phyloP scores from a whole-genome alignment of 2,888 invertebrate species.

The Achlya flavicornis region DNA sequence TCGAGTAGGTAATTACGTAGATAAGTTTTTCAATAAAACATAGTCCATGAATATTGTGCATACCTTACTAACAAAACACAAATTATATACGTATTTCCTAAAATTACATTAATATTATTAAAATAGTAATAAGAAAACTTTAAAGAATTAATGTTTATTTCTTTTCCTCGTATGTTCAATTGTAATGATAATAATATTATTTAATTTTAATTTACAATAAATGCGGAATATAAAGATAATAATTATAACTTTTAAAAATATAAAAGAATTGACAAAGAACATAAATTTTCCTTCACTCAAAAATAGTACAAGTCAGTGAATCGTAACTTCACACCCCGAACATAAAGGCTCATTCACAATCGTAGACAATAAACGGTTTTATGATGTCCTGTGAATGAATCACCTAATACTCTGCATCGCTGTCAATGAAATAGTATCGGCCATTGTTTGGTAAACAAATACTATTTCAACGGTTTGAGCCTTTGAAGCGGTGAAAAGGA shows the following conservation, averaged over 20 bases:
- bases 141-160: no score
- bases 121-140: no score
- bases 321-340: not conserved
- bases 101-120: no score
- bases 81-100: no score
- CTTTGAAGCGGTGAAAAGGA: slow-evolving; percentile 3
- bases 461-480: slow-evolving; percentile 6
- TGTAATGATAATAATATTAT: no score
- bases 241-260: not conserved
- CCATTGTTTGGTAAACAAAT: slow-evolving; percentile 12
- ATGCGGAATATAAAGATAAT: no score
- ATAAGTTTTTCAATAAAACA: no score
- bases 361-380: slow-evolving; percentile 5
- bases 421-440: slow-evolving; percentile 18
- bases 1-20: no score
- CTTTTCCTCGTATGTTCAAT: no score
- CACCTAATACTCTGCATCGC: slow-evolving; percentile 8
- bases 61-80: no score
- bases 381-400: slow-evolving; percentile 9
- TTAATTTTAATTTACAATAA: not conserved
- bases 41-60: no score
- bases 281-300: not conserved
- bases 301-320: not conserved
- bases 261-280: not conserved
- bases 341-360: slow-evolving; percentile 5